A percentile compares a stretch with the other conserved stretches of the same genome.
phyloP scores from a whole-genome alignment of 2,113 vertebrate genomes.

The Pelvicachromis taeniatus region DNA sequence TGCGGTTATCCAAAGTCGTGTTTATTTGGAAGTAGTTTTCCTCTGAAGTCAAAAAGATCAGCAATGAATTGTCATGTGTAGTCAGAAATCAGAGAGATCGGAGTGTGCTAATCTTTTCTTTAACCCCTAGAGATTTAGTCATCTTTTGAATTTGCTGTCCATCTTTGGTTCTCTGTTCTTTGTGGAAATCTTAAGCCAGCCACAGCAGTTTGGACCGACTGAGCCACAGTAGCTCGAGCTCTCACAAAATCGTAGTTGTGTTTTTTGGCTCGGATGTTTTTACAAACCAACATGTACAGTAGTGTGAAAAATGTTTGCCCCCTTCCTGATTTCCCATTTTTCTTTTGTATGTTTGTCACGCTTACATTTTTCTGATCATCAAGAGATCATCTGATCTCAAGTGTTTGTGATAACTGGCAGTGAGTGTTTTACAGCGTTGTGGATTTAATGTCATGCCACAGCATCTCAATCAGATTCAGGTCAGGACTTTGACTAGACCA shows the following conservation, averaged over 20 bases:
- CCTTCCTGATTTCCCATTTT: not conserved
- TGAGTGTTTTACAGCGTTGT: not conserved
- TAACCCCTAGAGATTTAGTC: not conserved
- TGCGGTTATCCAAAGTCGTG: not conserved
- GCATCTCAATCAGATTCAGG: not conserved
- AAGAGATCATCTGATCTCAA: no score
- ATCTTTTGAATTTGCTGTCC: not conserved
- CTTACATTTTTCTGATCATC: not conserved
- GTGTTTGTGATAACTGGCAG: not conserved
- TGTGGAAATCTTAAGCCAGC: not conserved
- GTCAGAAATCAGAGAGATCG: not conserved
- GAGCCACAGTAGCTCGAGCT: not conserved
- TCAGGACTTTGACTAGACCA: not conserved
- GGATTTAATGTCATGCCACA: not conserved
- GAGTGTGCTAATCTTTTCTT: not conserved
- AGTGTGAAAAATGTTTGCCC: not conserved
- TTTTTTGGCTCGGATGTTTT: not conserved
- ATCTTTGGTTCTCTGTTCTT: not conserved
- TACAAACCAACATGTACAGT: fast-evolving
- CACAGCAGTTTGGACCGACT: not conserved
- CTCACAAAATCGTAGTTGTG: not conserved
- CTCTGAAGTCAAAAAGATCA: not conserved
- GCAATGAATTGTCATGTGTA: not conserved
- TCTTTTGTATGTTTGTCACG: not conserved
- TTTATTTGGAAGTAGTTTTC: not conserved